Percentiles rank a stretch among this genome's conserved stretches.
Conservation (phyloP, 2,888 invertebrate species). For the Tupiocoris notatus region DNA sequence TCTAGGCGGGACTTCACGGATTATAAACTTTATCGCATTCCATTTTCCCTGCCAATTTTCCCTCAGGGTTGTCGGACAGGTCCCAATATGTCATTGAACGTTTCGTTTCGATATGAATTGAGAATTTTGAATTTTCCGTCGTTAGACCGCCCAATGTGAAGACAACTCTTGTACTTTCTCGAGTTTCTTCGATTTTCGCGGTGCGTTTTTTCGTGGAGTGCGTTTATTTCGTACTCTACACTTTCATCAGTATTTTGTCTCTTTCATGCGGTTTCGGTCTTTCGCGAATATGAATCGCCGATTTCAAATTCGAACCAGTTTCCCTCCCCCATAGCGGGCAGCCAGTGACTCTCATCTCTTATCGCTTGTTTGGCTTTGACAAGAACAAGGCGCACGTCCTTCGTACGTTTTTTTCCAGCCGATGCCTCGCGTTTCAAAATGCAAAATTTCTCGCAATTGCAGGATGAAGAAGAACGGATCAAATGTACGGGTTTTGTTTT, state of each 20-base stretch:
- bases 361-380: background rate
- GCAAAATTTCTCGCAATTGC: slow-evolving; percentile 41
- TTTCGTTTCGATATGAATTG: background rate
- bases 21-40: slow-evolving; percentile 6
- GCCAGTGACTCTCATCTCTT: background rate
- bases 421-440: slow-evolving; percentile 13
- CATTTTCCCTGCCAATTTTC: background rate
- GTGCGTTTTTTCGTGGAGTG: background rate
- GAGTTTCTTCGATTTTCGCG: background rate
- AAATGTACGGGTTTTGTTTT: slow-evolving; percentile 30
- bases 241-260: too few relatives aligned
- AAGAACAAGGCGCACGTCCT: background rate
- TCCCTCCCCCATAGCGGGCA: slow-evolving; percentile 3
- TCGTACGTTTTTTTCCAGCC: background rate
- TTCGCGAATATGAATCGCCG: too few relatives aligned
- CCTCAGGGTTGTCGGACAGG: background rate
- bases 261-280: too few relatives aligned
- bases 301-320: slow-evolving; percentile 30
- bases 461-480: slow-evolving; percentile 44
- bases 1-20: slow-evolving; percentile 16
- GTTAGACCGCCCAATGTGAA: background rate
- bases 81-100: background rate
- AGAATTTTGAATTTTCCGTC: too few relatives aligned
- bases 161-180: background rate
- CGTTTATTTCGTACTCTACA: too few relatives aligned